A percentile compares a stretch with the other conserved stretches of the same genome.
Conservation (phyloP, 1,140 invertebrate species). For the Cepaea nemoralis region DNA sequence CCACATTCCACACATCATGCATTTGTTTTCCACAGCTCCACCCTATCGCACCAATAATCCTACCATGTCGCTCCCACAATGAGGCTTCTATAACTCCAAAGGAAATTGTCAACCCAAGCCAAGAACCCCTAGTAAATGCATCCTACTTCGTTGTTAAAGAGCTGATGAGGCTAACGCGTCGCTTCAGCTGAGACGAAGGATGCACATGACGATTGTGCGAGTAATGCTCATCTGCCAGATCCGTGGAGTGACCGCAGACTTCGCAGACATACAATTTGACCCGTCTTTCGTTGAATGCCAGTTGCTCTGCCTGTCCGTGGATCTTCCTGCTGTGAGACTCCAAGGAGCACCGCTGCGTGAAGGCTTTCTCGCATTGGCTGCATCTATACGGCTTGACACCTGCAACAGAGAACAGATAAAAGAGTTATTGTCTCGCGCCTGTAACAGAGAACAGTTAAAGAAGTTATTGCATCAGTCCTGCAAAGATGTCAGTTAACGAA, state of each 20-base stretch:
- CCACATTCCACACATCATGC: no score
- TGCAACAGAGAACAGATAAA: constrained; percentile 73
- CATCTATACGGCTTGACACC: constrained; percentile 99
- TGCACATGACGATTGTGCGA: constrained; percentile 95
- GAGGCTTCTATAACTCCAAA: no score
- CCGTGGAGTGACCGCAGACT: constrained; percentile 98
- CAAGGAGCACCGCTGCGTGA: constrained; percentile 99
- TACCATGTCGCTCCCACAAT: no score
- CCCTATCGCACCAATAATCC: no score
- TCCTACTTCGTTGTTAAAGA: no score
- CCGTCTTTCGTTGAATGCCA: constrained; percentile 97
- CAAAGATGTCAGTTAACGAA: no score
- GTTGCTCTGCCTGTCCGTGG: constrained; percentile 95
- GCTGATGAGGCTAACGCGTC: constrained; percentile 98
- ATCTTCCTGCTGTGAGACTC: constrained; percentile 99
- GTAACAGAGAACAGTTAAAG: no score
- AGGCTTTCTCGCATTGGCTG: constrained; percentile 95
- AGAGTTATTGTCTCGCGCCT: no score
- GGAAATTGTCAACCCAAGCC: no score
- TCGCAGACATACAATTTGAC: constrained; percentile 98
- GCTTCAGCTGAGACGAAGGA: constrained; percentile 93
- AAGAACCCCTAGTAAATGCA: no score
- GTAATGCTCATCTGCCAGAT: constrained; percentile 94
- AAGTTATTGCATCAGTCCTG: no score
- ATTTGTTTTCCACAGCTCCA: no score